A percentile compares a stretch with the other conserved stretches of the same genome.
phyloP scores from a whole-genome alignment of 1,140 invertebrate species.

The Pteromalus puparum region DNA sequence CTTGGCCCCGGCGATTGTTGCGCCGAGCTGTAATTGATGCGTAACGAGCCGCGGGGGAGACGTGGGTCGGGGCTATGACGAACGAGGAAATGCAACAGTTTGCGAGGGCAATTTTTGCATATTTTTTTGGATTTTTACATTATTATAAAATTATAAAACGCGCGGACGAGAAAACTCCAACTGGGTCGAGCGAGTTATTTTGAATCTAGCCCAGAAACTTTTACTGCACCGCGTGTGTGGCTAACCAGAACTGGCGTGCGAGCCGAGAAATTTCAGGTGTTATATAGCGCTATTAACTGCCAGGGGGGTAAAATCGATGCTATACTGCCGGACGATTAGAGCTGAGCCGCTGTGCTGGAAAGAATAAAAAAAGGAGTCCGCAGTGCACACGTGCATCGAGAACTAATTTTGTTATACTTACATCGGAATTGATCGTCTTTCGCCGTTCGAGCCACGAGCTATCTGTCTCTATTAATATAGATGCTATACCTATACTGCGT shows the following conservation, averaged over 20 bases:
- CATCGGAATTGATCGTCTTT: not conserved
- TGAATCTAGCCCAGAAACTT: conserved; percentile 35
- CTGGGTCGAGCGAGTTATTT: conserved; percentile 30
- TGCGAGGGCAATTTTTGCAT: too few species aligned
- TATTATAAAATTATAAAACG: too few species aligned
- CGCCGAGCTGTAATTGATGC: too few species aligned
- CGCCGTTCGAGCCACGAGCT: not conserved
- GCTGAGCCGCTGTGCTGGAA: too few species aligned
- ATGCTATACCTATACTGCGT: not conserved
- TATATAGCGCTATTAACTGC: not conserved
- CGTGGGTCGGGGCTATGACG: too few species aligned
- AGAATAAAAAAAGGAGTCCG: not conserved
- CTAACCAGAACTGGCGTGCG: not conserved
- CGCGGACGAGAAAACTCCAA: not conserved
- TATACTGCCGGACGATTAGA: not conserved
- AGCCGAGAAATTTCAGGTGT: not conserved
- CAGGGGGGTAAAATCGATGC: not conserved
- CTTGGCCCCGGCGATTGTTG: too few species aligned
- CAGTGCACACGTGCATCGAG: too few species aligned
- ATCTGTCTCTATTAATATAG: not conserved
- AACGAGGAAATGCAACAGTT: not conserved
- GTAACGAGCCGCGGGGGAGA: too few species aligned
- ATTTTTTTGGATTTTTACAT: not conserved
- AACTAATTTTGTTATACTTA: not conserved
- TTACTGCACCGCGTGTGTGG: not conserved